A percentile compares a stretch with the other conserved stretches of the same genome.
phyloP scores from a whole-genome alignment of 2,888 invertebrate genomes.

The Eugnorisma glareosa region DNA sequence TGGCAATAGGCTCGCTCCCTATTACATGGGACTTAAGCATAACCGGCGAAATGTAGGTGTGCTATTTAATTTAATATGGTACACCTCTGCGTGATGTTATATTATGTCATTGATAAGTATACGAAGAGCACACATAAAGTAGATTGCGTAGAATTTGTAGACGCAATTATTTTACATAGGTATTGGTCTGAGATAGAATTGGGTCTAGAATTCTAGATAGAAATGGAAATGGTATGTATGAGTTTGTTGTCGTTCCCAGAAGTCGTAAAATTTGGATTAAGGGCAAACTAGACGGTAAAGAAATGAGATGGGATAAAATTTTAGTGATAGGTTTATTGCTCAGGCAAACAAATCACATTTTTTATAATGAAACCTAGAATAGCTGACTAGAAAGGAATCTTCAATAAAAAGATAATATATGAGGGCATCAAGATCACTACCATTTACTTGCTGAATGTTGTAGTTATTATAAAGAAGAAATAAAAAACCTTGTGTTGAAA shows the following conservation, averaged over 20 bases:
- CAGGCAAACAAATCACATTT: not conserved
- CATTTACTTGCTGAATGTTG: no score
- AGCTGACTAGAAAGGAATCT: not conserved
- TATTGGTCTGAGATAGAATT: conserved; percentile 23
- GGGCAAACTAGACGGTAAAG: not conserved
- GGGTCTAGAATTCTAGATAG: conserved; percentile 14
- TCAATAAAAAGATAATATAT: no score
- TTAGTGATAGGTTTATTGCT: not conserved
- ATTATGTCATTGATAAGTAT: conserved; percentile 20
- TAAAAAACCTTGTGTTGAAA: no score
- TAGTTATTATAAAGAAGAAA: no score
- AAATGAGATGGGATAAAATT: not conserved
- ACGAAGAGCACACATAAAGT: conserved; percentile 10
- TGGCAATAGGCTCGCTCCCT: no score
- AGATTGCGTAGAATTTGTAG: conserved; percentile 12
- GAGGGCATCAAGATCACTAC: no score
- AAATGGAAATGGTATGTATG: conserved; percentile 18
- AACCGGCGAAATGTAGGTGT: not conserved
- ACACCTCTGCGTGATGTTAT: not conserved
- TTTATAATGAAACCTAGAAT: not conserved
- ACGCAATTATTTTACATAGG: conserved; percentile 9
- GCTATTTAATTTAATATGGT: not conserved
- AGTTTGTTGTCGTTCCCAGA: not conserved
- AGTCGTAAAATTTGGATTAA: conserved; percentile 2
- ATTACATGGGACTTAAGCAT: no score